These are phyloP conservation scores for Eupelmus urozonus DNA, from an alignment of 2,888 invertebrate genomes.

Conservation along the genomic window DNA sequence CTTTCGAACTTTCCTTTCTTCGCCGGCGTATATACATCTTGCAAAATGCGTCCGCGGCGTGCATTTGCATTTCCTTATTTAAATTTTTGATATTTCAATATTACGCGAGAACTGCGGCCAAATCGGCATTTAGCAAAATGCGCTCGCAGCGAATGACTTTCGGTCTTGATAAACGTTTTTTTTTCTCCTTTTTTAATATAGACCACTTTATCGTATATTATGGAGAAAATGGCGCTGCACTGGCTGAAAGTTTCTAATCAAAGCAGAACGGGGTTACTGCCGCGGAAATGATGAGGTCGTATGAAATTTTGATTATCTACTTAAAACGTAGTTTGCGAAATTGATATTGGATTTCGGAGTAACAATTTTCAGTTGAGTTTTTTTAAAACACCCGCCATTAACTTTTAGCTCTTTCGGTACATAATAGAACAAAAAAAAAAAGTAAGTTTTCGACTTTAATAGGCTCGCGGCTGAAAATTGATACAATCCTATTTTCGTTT, in stretches of 20 bases:
- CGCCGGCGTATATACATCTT: conserved; percentile 5
- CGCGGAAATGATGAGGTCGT: background rate
- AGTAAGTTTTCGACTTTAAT: too few relatives aligned
- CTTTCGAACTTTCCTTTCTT: conserved; percentile 45
- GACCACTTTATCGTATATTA: too few relatives aligned
- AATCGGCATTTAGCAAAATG: conserved; percentile 11
- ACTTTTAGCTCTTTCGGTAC: too few relatives aligned
- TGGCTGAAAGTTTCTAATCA: conserved; percentile 8
- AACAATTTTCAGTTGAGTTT: conserved; percentile 10
- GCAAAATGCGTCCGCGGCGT: conserved; percentile 18
- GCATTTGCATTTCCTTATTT: conserved; percentile 43
- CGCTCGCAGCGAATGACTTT: background rate
- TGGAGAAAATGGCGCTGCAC: too few relatives aligned
- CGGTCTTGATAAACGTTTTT: background rate
- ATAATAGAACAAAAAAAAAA: too few relatives aligned
- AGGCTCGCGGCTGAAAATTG: too few relatives aligned
- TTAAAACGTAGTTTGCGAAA: conserved; percentile 14
- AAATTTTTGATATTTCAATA: conserved; percentile 47
- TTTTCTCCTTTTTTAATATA: background rate
- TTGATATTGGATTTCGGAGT: conserved; percentile 3
- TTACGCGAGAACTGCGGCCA: conserved; percentile 7
- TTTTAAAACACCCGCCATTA: too few relatives aligned
- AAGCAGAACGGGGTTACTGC: conserved; percentile 6
- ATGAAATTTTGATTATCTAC: conserved; percentile 23
- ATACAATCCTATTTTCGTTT: too few relatives aligned